phyloP scores from a whole-genome alignment of 2,797 vertebrate genomes.

The Aplochiton taeniatus region DNA sequence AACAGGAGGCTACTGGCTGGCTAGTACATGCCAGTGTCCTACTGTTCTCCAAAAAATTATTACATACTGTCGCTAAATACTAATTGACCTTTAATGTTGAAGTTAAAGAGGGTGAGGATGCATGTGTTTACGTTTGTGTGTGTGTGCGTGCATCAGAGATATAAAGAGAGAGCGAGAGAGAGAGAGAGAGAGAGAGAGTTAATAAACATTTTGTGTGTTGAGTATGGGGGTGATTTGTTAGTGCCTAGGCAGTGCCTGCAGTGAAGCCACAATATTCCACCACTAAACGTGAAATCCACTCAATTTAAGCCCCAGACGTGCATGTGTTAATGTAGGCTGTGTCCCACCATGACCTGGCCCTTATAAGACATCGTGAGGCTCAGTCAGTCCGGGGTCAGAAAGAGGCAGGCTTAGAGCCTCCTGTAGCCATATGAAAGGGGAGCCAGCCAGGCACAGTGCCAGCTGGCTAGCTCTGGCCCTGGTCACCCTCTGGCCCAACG shows the following conservation, averaged over 20 bases:
- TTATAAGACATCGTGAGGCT: constrained; percentile 53
- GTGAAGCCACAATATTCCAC: constrained; percentile 18
- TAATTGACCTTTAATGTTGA: no score
- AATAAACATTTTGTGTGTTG: background rate
- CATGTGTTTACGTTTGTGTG: constrained; percentile 8
- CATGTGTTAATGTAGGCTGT: constrained; percentile 41
- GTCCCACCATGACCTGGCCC: constrained; percentile 32
- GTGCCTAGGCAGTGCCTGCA: constrained; percentile 10
- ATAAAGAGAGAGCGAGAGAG: no score
- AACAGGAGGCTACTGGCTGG: no score
- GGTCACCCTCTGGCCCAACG: constrained; percentile 49
- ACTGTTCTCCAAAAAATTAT: no score
- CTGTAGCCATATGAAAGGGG: constrained; percentile 63
- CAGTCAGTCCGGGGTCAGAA: constrained; percentile 42
- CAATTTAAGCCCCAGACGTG: constrained; percentile 30
- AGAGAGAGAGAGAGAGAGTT: no score
- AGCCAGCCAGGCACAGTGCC: constrained; percentile 58
- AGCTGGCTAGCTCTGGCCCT: constrained; percentile 55
- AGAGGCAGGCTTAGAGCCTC: constrained; percentile 52
- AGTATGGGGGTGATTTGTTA: background rate
- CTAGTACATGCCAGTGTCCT: no score
- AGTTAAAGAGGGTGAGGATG: background rate
- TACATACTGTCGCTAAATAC: no score
- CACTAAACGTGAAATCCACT: constrained; percentile 22
- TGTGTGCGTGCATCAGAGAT: background rate